Conservation (phyloP, 2,797 vertebrate genomes). For the Liparis tanakae region DNA sequence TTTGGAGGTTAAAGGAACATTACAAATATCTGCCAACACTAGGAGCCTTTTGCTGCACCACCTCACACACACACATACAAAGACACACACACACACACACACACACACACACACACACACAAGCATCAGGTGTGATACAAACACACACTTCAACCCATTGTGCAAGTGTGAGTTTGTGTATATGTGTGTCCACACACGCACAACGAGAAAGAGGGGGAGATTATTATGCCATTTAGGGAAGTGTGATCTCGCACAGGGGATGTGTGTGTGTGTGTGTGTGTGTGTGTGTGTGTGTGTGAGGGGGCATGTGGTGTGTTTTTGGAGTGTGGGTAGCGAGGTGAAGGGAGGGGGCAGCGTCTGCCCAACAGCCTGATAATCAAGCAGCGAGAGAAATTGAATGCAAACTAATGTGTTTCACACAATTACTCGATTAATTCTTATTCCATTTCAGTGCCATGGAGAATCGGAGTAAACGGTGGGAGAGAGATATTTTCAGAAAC, state of each 20-base stretch:
- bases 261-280: conserved; percentile 25
- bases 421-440: conserved; percentile 98
- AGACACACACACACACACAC: conserved; percentile 43
- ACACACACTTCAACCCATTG: conserved; percentile 38
- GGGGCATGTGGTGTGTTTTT: conserved; percentile 37
- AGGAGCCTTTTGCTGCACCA: conserved; percentile 46
- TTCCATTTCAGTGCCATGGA: conserved; percentile 90
- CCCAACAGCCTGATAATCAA: conserved; percentile 88
- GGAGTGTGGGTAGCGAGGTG: conserved; percentile 54
- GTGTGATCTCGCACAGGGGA: conserved; percentile 44
- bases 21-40: conserved; percentile 36
- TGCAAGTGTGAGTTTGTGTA: conserved; percentile 23
- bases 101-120: conserved; percentile 45
- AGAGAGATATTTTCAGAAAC: conserved; percentile 59
- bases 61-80: conserved; percentile 47
- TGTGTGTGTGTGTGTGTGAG: conserved; percentile 16
- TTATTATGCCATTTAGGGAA: conserved; percentile 57
- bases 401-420: conserved; percentile 93
- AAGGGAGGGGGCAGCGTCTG: conserved; percentile 45
- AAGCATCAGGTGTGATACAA: conserved; percentile 62
- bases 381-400: conserved; percentile 90
- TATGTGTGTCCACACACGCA: conserved; percentile 28
- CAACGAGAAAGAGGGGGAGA: conserved; percentile 39
- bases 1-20: conserved; percentile 75
- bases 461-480: conserved; percentile 61